phyloP scores from a whole-genome alignment of 2,797 vertebrate genomes.

The Cirrhinus molitorella region DNA sequence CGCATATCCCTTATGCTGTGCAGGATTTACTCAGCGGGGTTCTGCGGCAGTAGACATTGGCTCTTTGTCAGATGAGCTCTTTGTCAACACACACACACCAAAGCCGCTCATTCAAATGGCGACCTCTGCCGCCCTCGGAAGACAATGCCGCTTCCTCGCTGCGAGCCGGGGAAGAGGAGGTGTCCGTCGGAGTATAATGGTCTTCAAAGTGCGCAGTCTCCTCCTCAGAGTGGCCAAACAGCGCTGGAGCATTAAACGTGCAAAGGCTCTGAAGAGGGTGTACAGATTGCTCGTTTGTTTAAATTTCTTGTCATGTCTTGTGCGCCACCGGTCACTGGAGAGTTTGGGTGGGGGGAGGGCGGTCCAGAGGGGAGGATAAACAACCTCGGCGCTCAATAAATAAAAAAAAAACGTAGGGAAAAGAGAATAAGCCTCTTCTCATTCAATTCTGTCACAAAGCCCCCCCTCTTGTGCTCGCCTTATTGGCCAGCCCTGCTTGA shows the following conservation, averaged over 20 bases:
- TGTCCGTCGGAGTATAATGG: constrained; percentile 72
- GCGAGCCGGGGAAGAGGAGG: constrained; percentile 66
- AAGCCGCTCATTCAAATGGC: constrained; percentile 74
- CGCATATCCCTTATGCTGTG: constrained; percentile 73
- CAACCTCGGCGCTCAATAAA: constrained; percentile 78
- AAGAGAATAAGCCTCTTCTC: constrained; percentile 63
- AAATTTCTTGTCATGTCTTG: constrained; percentile 62
- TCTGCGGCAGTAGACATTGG: constrained; percentile 61
- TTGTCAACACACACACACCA: constrained; percentile 68
- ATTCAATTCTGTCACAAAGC: constrained; percentile 60
- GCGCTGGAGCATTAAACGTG: constrained; percentile 42
- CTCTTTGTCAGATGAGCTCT: constrained; percentile 68
- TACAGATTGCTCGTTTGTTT: constrained; percentile 51
- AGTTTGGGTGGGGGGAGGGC: constrained; percentile 67
- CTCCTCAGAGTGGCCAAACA: constrained; percentile 18
- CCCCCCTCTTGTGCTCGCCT: constrained; percentile 51
- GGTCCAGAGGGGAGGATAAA: constrained; percentile 73
- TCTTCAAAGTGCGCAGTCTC: constrained; percentile 72
- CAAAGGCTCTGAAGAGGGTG: constrained; percentile 40
- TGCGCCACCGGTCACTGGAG: constrained; percentile 35
- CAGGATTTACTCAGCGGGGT: constrained; percentile 73
- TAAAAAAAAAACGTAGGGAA: constrained; percentile 64
- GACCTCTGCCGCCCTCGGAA: constrained; percentile 82
- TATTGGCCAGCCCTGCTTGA: constrained; percentile 59
- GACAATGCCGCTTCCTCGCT: constrained; percentile 75